A percentile compares a stretch with the other conserved stretches of the same genome.
phyloP scores from a whole-genome alignment of 2,888 invertebrate genomes.

The Apamea anceps region DNA sequence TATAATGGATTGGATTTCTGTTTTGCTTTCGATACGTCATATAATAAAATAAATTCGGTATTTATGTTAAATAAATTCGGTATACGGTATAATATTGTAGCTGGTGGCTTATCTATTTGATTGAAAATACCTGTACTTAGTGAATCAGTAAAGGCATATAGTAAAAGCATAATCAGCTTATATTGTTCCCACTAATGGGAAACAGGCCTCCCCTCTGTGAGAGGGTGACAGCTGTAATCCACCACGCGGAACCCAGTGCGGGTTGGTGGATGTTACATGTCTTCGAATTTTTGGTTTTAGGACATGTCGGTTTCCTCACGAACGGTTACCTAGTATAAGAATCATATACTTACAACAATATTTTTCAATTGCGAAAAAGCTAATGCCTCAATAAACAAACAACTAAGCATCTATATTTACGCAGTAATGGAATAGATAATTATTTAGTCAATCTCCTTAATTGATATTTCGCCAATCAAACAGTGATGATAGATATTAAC shows the following conservation, averaged over 20 bases:
- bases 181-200: neutral
- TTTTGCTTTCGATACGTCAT: neutral
- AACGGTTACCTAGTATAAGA: neutral
- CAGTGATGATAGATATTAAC: constrained; percentile 43
- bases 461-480: constrained; percentile 56
- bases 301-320: neutral
- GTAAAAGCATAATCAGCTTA: neutral
- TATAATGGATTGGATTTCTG: neutral
- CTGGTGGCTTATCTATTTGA: neutral
- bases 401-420: constrained; percentile 26
- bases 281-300: neutral
- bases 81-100: neutral
- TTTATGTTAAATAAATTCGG: neutral
- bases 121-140: neutral
- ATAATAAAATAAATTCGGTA: neutral
- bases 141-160: neutral
- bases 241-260: neutral
- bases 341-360: neutral
- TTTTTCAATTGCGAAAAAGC: neutral
- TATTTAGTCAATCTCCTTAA: constrained; percentile 61
- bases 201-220: neutral
- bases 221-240: neutral
- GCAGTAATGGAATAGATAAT: constrained; percentile 42
- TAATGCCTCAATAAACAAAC: constrained; percentile 15
- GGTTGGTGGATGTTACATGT: neutral